Conservation (phyloP, 2,797 vertebrate species). For the Anomalospiza imberbis region DNA sequence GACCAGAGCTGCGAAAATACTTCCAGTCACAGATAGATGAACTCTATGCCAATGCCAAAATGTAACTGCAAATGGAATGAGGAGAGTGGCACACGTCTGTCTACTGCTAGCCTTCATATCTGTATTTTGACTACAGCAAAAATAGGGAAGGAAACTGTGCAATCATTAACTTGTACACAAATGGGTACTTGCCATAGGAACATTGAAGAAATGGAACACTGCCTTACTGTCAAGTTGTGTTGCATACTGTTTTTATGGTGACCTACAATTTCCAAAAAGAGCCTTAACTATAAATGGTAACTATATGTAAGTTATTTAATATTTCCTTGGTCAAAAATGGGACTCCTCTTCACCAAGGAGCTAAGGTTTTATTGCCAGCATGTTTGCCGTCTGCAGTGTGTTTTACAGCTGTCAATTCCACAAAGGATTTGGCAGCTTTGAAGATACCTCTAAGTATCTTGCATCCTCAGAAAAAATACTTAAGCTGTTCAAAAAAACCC, state of each 20-base stretch:
- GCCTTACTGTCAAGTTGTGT: conserved; percentile 76
- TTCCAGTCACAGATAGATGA: conserved; percentile 88
- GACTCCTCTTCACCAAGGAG: conserved; percentile 50
- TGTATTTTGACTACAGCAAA: conserved; percentile 66
- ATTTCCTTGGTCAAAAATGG: conserved; percentile 67
- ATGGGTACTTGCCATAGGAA: conserved; percentile 73
- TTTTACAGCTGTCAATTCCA: conserved; percentile 37
- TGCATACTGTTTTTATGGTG: conserved; percentile 71
- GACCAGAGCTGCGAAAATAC: conserved; percentile 81
- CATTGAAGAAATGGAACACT: conserved; percentile 69
- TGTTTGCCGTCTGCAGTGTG: conserved; percentile 59
- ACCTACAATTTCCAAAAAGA: conserved; percentile 73
- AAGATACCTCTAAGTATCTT: conserved; percentile 38
- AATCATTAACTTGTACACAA: conserved; percentile 60
- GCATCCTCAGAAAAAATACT: not conserved
- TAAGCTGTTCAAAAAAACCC: not conserved
- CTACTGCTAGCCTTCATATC: conserved; percentile 60
- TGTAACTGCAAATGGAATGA: conserved; percentile 69
- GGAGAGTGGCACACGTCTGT: conserved; percentile 8
- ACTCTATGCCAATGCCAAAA: conserved; percentile 89
- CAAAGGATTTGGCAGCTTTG: conserved; percentile 29
- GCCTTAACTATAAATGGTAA: conserved; percentile 78
- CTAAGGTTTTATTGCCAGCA: conserved; percentile 63
- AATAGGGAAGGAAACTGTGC: conserved; percentile 66
- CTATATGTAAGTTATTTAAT: conserved; percentile 72